Evolutionary conservation across 2,888 invertebrate genomes (phyloP).

Genomic region (Ceraclea dissimilis): DNA sequence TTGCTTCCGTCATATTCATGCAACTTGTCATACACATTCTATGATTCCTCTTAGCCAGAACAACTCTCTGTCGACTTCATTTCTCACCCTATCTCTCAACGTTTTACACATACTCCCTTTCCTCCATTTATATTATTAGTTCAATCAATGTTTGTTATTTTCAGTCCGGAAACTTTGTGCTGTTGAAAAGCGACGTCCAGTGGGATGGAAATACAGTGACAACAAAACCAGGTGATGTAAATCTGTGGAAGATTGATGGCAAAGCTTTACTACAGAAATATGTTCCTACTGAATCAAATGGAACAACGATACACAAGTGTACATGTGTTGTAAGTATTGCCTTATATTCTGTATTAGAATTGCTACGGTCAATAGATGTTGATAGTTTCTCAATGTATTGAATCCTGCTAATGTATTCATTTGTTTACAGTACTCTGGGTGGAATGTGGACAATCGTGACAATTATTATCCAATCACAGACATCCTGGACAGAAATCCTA

Average conservation of each 20-base stretch:
- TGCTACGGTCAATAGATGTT: too few relatives aligned
- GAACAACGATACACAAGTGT: slow-evolving; percentile 51
- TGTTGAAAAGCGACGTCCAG: slow-evolving; percentile 56
- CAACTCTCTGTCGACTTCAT: too few relatives aligned
- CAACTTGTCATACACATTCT: too few relatives aligned
- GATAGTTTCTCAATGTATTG: too few relatives aligned
- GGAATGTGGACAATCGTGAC: slow-evolving; percentile 53
- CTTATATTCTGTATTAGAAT: neutral
- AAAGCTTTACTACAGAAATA: slow-evolving; percentile 61
- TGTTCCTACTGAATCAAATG: slow-evolving; percentile 54
- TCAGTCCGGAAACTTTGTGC: slow-evolving; percentile 59
- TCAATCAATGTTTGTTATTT: slow-evolving; percentile 27
- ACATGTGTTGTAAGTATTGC: slow-evolving; percentile 57
- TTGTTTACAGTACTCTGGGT: slow-evolving; percentile 48
- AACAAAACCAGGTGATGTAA: slow-evolving; percentile 49
- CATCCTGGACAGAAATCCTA: slow-evolving; percentile 47
- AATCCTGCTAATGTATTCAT: too few relatives aligned
- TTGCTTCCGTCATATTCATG: too few relatives aligned
- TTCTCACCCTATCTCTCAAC: too few relatives aligned
- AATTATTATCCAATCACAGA: slow-evolving; percentile 53
- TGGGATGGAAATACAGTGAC: slow-evolving; percentile 50
- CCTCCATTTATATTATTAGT: too few relatives aligned
- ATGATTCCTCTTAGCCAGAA: too few relatives aligned
- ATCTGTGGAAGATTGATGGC: slow-evolving; percentile 63
- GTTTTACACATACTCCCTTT: too few relatives aligned